Percentiles rank a stretch among this genome's conserved stretches.
Evolutionary conservation across 2,888 invertebrate species (phyloP).

Genomic region (Ptychoptera albimana): DNA sequence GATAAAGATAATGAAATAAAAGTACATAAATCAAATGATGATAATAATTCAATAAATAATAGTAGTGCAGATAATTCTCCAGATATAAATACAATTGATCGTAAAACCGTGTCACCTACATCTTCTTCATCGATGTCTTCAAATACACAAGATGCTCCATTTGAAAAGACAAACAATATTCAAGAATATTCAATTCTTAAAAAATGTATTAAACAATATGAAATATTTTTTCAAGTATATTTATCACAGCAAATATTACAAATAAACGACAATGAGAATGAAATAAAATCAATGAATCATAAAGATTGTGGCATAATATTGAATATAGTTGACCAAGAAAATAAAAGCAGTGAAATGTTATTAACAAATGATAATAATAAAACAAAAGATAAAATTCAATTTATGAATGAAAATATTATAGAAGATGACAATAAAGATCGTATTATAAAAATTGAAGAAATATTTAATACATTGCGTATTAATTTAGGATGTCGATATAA

Average conservation of each 20-base stretch:
- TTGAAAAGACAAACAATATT: constrained; percentile 4
- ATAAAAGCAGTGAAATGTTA: too few species aligned
- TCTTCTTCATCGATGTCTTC: constrained; percentile 6
- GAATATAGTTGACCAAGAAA: too few species aligned
- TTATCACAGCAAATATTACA: constrained; percentile 14
- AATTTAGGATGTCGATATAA: constrained; percentile 32
- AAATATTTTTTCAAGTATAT: constrained; percentile 34
- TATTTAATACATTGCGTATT: constrained; percentile 31
- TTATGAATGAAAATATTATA: constrained; percentile 30
- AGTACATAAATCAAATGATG: not conserved
- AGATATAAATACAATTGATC: too few species aligned
- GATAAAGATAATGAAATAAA: constrained; percentile 5
- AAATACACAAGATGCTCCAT: not conserved
- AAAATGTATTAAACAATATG: constrained; percentile 40
- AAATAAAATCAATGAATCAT: not conserved
- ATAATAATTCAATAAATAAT: too few species aligned
- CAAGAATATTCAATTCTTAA: constrained; percentile 35
- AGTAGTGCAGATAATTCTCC: too few species aligned
- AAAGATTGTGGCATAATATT: not conserved
- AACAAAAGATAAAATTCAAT: not conserved
- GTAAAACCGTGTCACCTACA: not conserved
- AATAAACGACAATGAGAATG: constrained; percentile 8
- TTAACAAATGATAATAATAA: constrained; percentile 1
- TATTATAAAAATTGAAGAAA: constrained; percentile 25
- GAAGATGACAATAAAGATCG: constrained; percentile 26